Evolutionary conservation across 1,140 invertebrate species (phyloP), one percentile per base, ranked within the genome.

Genomic region (Oncopodura yosiiana): DNA sequence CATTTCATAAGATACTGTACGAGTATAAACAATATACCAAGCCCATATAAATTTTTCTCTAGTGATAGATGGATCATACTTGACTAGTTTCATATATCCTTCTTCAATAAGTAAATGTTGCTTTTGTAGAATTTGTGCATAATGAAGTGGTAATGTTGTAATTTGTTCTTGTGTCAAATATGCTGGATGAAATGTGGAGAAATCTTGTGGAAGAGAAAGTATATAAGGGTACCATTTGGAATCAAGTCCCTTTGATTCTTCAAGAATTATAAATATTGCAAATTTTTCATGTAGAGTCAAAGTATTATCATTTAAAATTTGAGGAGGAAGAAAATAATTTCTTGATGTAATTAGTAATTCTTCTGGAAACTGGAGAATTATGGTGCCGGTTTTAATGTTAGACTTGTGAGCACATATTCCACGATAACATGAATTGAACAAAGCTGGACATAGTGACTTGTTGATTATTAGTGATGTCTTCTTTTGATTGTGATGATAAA

Each of bases 1-100:
- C 48, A 42, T 46, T 49, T 53, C 43, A 45, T 45, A 63, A 65
- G 69, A 78, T 16, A 89, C 78, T 49, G 79, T 80, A 62, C 87
- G 73, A 1, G 85, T 85, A 70, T 87, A 87, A 2, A 89, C 82
- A 57, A 78, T 74, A 64, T 79, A 80, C 73, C 83, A 89, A 1
- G 78, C 78, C 70, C 73, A 75, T 60, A 68, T 70, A 52, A 74
- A 80, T 49, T 61, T 65, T 24, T 69, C 57, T 67, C 64, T 61
- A 62, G 65, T 70, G 44, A 81, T 9, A 9, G 38, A 45, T 23
- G 11, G 12, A 36, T 53, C 9, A 12, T 39, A 48, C 3, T 32
- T 23, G 26, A 36, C 34, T 0, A 19, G 14, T 11, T 23, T 46
- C 6, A 3, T 2, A 48, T 48, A 43, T 6, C 9, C 27, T 21